Evolutionary conservation across 2,113 vertebrate species (phyloP).

Genomic region (Zosterops borbonicus): DNA sequence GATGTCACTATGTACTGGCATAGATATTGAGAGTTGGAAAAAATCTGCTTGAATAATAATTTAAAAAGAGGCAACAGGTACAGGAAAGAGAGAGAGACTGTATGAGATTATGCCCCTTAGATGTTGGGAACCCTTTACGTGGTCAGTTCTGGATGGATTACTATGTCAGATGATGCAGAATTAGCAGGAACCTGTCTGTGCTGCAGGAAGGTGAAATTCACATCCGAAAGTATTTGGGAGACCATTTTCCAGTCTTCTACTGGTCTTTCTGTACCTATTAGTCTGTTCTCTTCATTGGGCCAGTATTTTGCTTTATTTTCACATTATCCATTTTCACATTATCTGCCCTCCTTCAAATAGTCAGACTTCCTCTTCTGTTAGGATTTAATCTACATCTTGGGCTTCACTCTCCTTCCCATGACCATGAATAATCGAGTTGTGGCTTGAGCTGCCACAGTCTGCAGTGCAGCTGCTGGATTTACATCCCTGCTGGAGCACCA

Average conservation of each 20-base stretch:
- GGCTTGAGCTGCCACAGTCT: neutral
- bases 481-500: neutral
- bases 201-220: neutral
- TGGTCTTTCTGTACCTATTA: accelerated
- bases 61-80: neutral
- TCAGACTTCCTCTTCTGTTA: neutral
- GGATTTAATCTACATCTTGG: neutral
- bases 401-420: neutral
- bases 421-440: neutral
- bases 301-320: neutral
- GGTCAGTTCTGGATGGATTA: neutral
- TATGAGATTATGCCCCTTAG: neutral
- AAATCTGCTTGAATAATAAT: neutral
- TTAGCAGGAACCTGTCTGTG: neutral
- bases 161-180: neutral
- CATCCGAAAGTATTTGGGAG: neutral
- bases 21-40: neutral
- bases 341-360: neutral
- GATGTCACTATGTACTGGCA: no score
- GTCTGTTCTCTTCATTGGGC: neutral
- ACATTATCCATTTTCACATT: neutral
- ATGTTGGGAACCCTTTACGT: accelerated
- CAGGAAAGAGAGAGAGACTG: neutral
- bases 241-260: neutral
- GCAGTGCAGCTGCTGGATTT: neutral